Evolutionary conservation across 2,113 vertebrate genomes (phyloP), one percentile per base, ranked within the genome.

Genomic region (Alethe diademata): DNA sequence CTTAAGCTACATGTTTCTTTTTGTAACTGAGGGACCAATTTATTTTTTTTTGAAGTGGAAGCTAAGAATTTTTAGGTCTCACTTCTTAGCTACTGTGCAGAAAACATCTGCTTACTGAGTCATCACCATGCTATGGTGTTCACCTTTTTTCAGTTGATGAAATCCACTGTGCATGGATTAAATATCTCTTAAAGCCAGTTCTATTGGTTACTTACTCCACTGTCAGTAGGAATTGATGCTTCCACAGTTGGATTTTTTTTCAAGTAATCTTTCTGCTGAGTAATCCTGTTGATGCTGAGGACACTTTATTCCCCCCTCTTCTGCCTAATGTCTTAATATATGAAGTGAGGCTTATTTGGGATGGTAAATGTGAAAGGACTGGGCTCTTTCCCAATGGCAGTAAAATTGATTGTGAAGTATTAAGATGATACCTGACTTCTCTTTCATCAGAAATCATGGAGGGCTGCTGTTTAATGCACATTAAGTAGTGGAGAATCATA

Each of bases 231-330:
- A 91, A 93, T 64, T 78, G 88, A 62, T 83, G 76, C 19, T 86
- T 90, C 75, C 56, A 80, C 5, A 19, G 67, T 14, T 16, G 57
- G 56, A 67, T 9, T 20, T 42, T 69, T 7, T 50, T 66, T 29
- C 65, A 70, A 67, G 64, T 86, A 74, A 84, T 93, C 54, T 38
- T 81, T 83, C 51, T 78, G 67, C 88, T 92, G 87, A 88, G 87
- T 79, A 95, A 79, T 89, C 40, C 48, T n/a, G 12, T 25, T 73
- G 82, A 84, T 62, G 51, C 84, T 19, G 0, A 74, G 61, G 56
- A 82, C 20, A 35, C 8, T 66, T 92, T 40, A 36, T 66, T 90
- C 43, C 19, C 50, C 14, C 25, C 23, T 83, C 40, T 93, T 43
- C 62, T 83, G 42, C 60, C 25, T 69, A 22, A 61, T 70, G 47